phyloP scores from a whole-genome alignment of 2,797 vertebrate genomes.

The Typhlichthys eigenmanni region DNA sequence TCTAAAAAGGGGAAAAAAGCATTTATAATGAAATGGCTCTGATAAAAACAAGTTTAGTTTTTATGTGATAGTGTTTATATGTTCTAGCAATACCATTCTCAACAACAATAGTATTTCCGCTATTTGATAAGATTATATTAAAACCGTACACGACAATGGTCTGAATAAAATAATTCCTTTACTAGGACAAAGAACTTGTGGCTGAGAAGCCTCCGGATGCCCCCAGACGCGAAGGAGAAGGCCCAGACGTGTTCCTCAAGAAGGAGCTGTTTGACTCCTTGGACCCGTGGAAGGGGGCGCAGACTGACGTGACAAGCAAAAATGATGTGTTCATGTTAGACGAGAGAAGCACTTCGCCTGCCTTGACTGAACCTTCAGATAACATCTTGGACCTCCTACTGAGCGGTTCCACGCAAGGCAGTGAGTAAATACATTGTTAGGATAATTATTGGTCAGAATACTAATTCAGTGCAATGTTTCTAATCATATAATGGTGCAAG shows the following conservation, averaged over 20 bases:
- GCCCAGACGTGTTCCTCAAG: conserved; percentile 52
- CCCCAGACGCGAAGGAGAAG: conserved; percentile 52
- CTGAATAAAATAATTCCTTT: conserved; percentile 29
- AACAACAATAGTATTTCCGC: too few species aligned
- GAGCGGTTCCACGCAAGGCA: background rate
- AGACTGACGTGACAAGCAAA: conserved; percentile 41
- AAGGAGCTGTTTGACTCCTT: conserved; percentile 67
- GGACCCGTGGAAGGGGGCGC: conserved; percentile 53
- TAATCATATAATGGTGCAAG: background rate
- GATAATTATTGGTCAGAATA: background rate
- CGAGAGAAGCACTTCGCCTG: conserved; percentile 41
- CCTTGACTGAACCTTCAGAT: conserved; percentile 4
- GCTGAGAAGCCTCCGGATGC: conserved; percentile 85
- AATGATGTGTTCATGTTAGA: conserved; percentile 75
- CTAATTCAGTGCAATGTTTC: background rate
- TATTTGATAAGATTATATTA: background rate
- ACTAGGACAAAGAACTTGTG: conserved; percentile 83
- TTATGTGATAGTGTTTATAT: too few species aligned
- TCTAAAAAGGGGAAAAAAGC: too few species aligned
- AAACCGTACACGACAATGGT: background rate
- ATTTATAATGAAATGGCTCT: too few species aligned
- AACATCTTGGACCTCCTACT: conserved; percentile 20
- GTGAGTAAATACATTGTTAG: conserved; percentile 36
- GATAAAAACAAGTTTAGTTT: too few species aligned
- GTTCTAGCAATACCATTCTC: too few species aligned